Conservation (phyloP, 92 coral and sea anemone genomes). For the Plumapathes pennacea region DNA sequence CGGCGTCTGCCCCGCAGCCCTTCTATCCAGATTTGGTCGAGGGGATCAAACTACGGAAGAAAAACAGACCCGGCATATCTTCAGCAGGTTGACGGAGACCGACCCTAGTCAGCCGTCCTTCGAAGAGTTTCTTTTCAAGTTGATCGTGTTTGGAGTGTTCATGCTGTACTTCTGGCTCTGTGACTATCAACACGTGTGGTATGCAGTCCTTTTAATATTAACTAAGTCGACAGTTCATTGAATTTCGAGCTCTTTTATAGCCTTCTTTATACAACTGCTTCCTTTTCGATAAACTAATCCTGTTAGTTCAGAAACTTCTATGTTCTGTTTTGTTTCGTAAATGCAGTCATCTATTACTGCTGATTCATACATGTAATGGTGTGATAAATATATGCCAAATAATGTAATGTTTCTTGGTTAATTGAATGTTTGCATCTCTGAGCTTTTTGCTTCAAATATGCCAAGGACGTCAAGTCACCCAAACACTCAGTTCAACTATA, state of each 20-base stretch:
- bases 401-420: too few relatives aligned
- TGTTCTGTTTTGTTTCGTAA: too few relatives aligned
- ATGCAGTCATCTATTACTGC: too few relatives aligned
- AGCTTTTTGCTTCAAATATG: neutral
- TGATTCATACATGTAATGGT: too few relatives aligned
- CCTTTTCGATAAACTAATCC: too few relatives aligned
- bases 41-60: constrained; percentile 73
- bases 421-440: too few relatives aligned
- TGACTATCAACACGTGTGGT: constrained; percentile 97
- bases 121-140: constrained; percentile 78
- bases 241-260: too few relatives aligned
- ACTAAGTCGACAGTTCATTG: too few relatives aligned
- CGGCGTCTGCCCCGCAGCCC: too few relatives aligned
- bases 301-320: too few relatives aligned
- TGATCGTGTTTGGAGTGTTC: constrained; percentile 81
- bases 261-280: too few relatives aligned
- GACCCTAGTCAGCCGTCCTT: constrained; percentile 88
- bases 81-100: constrained; percentile 71
- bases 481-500: neutral
- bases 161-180: constrained; percentile 98
- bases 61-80: constrained; percentile 27
- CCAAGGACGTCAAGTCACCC: neutral
- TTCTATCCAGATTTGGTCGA: constrained; percentile 80
- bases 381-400: too few relatives aligned
- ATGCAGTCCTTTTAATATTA: constrained; percentile 6